A percentile compares a stretch with the other conserved stretches of the same genome.
Evolutionary conservation across 2,113 vertebrate genomes (phyloP).

Genomic region (Pachyramphus minor): DNA sequence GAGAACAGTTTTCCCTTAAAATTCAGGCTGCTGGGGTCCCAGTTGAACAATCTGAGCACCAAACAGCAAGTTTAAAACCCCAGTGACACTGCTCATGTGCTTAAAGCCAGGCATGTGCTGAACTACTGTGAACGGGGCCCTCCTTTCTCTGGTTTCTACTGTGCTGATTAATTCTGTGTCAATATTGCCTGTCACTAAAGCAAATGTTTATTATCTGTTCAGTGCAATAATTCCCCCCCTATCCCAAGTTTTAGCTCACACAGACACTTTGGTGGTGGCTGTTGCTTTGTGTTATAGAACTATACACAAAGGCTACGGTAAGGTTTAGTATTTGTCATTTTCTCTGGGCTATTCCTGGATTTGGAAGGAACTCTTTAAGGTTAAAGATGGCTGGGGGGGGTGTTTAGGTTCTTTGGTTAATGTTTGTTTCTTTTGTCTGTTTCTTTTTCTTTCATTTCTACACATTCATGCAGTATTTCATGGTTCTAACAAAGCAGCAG

Average conservation of each 20-base stretch:
- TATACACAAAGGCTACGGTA: slow-evolving; percentile 76
- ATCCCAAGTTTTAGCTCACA: slow-evolving; percentile 65
- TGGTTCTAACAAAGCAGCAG: slow-evolving; percentile 88
- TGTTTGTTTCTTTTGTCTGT: slow-evolving; percentile 88
- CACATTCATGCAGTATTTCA: slow-evolving; percentile 88
- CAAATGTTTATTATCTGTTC: slow-evolving; percentile 58
- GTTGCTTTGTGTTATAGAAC: slow-evolving; percentile 75
- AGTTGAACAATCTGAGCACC: not conserved
- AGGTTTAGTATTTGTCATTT: slow-evolving; percentile 72
- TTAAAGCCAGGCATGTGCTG: slow-evolving; percentile 34
- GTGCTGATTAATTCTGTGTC: slow-evolving; percentile 65
- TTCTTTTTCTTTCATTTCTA: slow-evolving; percentile 87
- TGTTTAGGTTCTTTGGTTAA: slow-evolving; percentile 83
- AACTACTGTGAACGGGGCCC: slow-evolving; percentile 4
- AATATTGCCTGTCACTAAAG: slow-evolving; percentile 65
- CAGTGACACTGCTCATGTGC: not conserved
- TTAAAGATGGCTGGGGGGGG: slow-evolving; percentile 73
- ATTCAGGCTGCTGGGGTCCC: not conserved
- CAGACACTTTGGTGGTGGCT: slow-evolving; percentile 69
- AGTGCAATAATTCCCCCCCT: slow-evolving; percentile 45
- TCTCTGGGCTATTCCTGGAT: slow-evolving; percentile 67
- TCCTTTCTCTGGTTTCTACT: slow-evolving; percentile 14
- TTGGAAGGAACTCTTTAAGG: slow-evolving; percentile 73
- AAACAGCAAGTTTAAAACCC: not conserved
- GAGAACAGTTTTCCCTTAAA: not conserved